Percentiles rank a stretch among this genome's conserved stretches.
Evolutionary conservation across 2,113 vertebrate species (phyloP).

Genomic region (Hemichromis elongatus): DNA sequence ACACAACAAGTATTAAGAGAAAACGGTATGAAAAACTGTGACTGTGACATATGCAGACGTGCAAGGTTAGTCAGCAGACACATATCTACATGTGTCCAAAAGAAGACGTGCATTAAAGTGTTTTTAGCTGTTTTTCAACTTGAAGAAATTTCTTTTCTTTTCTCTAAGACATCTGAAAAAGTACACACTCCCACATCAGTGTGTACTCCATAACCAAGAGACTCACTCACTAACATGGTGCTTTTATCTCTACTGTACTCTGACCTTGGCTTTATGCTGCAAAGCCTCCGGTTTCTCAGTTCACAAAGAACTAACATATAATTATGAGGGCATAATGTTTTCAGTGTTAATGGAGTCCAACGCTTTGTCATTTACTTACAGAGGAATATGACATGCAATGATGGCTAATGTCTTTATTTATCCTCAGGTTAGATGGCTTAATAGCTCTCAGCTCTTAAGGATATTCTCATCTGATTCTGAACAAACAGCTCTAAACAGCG

Average conservation of each 20-base stretch:
- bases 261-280: background rate
- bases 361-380: fast-evolving
- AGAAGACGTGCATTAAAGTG: background rate
- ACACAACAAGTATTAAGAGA: background rate
- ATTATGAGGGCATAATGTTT: background rate
- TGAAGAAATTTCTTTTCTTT: background rate
- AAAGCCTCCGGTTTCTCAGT: background rate
- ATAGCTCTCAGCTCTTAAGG: background rate
- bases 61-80: background rate
- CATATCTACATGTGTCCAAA: background rate
- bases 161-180: background rate
- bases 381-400: background rate
- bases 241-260: background rate
- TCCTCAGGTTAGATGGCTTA: background rate
- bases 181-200: background rate
- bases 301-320: background rate
- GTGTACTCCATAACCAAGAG: background rate
- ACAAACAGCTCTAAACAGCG: too few relatives aligned
- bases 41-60: fast-evolving
- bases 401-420: background rate
- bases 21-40: background rate
- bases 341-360: background rate
- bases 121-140: background rate
- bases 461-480: background rate
- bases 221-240: fast-evolving